Base-by-base conservation (phyloP, 2,797 vertebrate species). In the Todus mexicanus region DNA sequence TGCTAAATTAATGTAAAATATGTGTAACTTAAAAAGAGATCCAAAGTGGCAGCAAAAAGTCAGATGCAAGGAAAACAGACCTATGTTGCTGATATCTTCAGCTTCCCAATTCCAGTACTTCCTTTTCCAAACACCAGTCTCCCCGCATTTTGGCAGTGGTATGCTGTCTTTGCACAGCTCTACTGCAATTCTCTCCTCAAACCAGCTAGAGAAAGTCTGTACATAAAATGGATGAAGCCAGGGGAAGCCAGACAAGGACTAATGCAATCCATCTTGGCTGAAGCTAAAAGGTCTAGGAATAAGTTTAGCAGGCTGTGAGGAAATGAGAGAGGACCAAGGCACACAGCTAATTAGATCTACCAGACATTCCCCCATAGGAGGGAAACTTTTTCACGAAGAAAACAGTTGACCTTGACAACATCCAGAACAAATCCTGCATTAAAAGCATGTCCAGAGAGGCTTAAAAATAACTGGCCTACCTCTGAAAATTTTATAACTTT, bases 401-500 rank as follows among this genome's bases (percentile, higher is more conserved):
- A 89, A 85, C 0, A 14, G 84, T 84, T 2, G 70, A 96, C 94
- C 94, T 95, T 95, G 94, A 93, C 78, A 92, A 42, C 72, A 92
- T 68, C 84, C 86, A 84, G 92, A 96, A 94, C 83, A 93, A 81
- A 84, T 63, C 87, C 37, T 84, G 79, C 60, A 19, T 89, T 92
- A 93, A 95, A 95, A 87, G 59, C 27, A 43, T 57, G 82, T 75
- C 92, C 83, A 91, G 78, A 91, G 84, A 84, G 43, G 79, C 74
- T 95, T 96, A 95, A 96, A 96, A 94, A 96, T 94, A 96, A 94
- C 92, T 85, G 89, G 40, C 90, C 91, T 95, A 93, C 74, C 92
- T 92, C 89, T 95, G 77, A 92, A 95, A 92, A 90, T 91, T 92
- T 92, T 93, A 89, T 92, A 92, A 81, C 73, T 60, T 93, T 89